Percentiles rank a stretch among this genome's conserved stretches.
phyloP scores from a whole-genome alignment of 2,113 vertebrate species.

The Salvelinus fontinalis region DNA sequence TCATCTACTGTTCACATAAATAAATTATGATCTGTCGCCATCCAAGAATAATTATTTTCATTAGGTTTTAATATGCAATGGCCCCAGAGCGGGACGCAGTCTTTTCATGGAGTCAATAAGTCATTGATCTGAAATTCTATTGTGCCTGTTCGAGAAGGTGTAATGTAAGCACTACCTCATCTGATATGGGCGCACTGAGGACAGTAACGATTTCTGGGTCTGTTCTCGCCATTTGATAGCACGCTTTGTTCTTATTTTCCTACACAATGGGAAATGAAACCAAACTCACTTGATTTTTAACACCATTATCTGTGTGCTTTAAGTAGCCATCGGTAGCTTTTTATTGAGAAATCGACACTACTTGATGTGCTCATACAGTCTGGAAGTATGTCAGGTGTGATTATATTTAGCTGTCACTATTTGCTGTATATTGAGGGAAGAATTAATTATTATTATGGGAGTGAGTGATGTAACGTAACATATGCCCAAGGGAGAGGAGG shows the following conservation, averaged over 20 bases:
- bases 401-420: background rate
- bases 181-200: no score
- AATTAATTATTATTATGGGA: background rate
- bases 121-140: constrained; percentile 24
- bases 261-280: no score
- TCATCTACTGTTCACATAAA: constrained; percentile 8
- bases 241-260: no score
- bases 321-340: no score
- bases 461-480: background rate
- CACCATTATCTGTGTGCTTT: no score
- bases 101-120: constrained; percentile 22
- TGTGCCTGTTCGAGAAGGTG: constrained; percentile 25
- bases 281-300: no score
- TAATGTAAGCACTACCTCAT: constrained; percentile 12
- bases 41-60: constrained; percentile 39
- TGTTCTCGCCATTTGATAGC: no score
- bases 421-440: background rate
- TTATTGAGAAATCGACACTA: no score
- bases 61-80: constrained; percentile 36
- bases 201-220: no score
- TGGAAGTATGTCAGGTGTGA: background rate
- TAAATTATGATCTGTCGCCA: constrained; percentile 35
- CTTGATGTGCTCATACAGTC: no score
- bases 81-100: background rate
- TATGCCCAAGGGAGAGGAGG: no score